Evolutionary conservation across 2,888 invertebrate species (phyloP).

Genomic region (Drosophila mayaguana): DNA sequence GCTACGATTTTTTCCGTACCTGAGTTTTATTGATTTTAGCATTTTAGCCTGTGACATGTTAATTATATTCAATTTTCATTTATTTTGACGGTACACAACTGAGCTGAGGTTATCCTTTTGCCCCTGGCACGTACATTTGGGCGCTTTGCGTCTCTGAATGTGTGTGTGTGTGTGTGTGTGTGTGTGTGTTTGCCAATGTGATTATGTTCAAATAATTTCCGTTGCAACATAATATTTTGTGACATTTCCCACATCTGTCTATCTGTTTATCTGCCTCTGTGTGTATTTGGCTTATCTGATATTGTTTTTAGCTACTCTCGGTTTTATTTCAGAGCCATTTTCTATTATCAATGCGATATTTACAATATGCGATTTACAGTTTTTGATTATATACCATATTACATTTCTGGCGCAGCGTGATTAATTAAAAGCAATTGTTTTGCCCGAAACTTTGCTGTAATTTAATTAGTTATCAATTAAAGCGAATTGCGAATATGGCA

Average conservation of each 20-base stretch:
- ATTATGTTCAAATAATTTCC: conserved; percentile 71
- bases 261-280: background rate
- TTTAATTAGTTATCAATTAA: conserved; percentile 46
- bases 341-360: conserved; percentile 39
- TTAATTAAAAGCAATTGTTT: conserved; percentile 59
- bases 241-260: conserved; percentile 17
- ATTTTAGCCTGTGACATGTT: conserved; percentile 5
- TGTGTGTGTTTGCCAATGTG: conserved; percentile 35
- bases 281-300: conserved; percentile 13
- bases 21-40: conserved; percentile 27
- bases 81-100: conserved; percentile 23
- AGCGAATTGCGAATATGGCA: conserved; percentile 22
- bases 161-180: background rate
- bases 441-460: conserved; percentile 28
- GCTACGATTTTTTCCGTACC: background rate
- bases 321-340: conserved; percentile 27
- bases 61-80: conserved; percentile 52
- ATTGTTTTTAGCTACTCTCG: conserved; percentile 17
- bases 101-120: conserved; percentile 13
- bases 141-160: conserved; percentile 10
- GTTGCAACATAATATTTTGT: conserved; percentile 57
- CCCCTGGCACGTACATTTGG: conserved; percentile 34
- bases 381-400: conserved; percentile 20
- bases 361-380: conserved; percentile 42
- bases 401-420: conserved; percentile 30